These are phyloP conservation scores for Cassiopea xamachana DNA, from an alignment of 30 jellyfish, hydroid and myxozoan species.

Conservation along the genomic window DNA sequence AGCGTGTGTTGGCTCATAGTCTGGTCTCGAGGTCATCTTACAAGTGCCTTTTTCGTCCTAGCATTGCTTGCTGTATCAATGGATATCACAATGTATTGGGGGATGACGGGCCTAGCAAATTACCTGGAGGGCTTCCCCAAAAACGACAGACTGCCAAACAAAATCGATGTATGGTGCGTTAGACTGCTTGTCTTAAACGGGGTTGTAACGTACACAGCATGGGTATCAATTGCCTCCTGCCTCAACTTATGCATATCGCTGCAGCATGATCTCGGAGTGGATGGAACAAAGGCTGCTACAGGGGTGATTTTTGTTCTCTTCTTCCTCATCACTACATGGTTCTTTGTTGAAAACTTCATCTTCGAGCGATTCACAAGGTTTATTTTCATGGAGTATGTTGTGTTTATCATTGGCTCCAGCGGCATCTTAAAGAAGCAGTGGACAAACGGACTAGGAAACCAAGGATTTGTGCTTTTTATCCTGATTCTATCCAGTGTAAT, in stretches of 20 bases:
- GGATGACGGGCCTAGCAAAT: slow-evolving; percentile 51
- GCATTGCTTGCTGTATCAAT: slow-evolving; percentile 58
- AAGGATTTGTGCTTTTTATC: slow-evolving; percentile 32
- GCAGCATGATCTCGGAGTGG: slow-evolving; percentile 32
- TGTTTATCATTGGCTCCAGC: slow-evolving; percentile 43
- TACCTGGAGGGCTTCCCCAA: slow-evolving; percentile 49
- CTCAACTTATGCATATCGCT: slow-evolving; percentile 53
- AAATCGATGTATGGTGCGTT: slow-evolving; percentile 74
- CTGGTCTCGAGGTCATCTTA: slow-evolving; percentile 74
- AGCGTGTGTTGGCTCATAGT: slow-evolving; percentile 76
- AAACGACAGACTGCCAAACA: slow-evolving; percentile 57
- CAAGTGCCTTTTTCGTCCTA: slow-evolving; percentile 56
- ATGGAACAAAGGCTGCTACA: slow-evolving; percentile 46
- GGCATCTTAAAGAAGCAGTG: slow-evolving; percentile 66
- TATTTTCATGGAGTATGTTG: slow-evolving; percentile 63
- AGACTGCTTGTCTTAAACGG: slow-evolving; percentile 70
- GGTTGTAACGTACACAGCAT: slow-evolving; percentile 58
- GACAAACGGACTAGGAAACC: slow-evolving; percentile 50
- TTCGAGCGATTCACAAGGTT: slow-evolving; percentile 65
- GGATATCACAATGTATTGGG: slow-evolving; percentile 54
- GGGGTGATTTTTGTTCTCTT: slow-evolving; percentile 64
- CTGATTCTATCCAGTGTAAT: slow-evolving; percentile 24
- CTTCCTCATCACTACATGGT: slow-evolving; percentile 64
- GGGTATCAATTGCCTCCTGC: slow-evolving; percentile 74
- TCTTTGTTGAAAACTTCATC: slow-evolving; percentile 52